Evolutionary conservation across 2,888 invertebrate genomes (phyloP).

Genomic region (Trissolcus brochymenae): DNA sequence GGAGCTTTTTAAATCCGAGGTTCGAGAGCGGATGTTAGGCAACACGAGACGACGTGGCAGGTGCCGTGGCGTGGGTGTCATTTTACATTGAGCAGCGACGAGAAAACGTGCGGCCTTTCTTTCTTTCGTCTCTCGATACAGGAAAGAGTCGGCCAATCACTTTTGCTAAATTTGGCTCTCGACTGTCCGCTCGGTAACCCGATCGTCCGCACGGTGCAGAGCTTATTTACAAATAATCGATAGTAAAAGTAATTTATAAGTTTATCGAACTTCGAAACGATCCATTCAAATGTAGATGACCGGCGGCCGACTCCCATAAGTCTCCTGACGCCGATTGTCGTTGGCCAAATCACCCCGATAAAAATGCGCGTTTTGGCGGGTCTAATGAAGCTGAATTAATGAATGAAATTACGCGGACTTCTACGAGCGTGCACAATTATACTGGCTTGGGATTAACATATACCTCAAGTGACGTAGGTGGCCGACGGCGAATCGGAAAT

Average conservation of each 20-base stretch:
- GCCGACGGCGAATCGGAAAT: constrained; percentile 53
- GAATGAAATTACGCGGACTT: constrained; percentile 53
- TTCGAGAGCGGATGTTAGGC: constrained; percentile 68
- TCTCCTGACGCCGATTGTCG: constrained; percentile 12
- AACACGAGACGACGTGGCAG: constrained; percentile 63
- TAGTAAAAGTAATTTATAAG: constrained; percentile 33
- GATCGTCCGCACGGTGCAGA: neutral
- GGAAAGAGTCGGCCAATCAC: constrained; percentile 31
- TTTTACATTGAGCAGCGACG: constrained; percentile 65
- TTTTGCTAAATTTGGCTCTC: constrained; percentile 1
- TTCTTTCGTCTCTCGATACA: constrained; percentile 36
- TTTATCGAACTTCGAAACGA: constrained; percentile 25
- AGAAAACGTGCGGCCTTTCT: constrained; percentile 60
- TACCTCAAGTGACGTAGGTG: constrained; percentile 52
- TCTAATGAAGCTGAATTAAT: constrained; percentile 44
- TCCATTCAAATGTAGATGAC: constrained; percentile 35
- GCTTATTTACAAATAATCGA: constrained; percentile 36
- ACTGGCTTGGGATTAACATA: constrained; percentile 50
- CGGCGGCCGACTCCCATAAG: neutral
- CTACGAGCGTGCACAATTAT: constrained; percentile 50
- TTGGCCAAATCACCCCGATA: constrained; percentile 20
- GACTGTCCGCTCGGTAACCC: too few relatives aligned
- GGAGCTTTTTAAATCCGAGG: constrained; percentile 38
- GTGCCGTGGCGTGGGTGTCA: constrained; percentile 67
- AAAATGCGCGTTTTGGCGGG: constrained; percentile 5